Base-by-base conservation (phyloP, 2,888 invertebrate genomes). In the Eutolmus rufibarbis region DNA sequence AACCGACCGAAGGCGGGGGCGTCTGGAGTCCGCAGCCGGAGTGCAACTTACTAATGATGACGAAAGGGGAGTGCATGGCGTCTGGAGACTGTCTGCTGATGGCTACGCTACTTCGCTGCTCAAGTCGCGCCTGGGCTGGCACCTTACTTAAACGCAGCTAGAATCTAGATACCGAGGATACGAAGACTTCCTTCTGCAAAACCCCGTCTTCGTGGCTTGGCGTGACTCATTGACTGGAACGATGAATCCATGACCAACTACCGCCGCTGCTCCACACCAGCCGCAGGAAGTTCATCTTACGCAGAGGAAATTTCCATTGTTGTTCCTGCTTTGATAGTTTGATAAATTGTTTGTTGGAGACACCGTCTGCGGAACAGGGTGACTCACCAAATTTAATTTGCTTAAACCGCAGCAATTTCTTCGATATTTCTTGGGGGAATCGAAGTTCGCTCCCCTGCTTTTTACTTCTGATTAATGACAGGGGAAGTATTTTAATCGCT, bases 41-140 rank as follows among this genome's bases (percentile, higher is more conserved):
- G 78, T 78, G 43, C 78, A 78, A 46, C 46, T 79, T 78, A 78
- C 37, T 79, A 46, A 79, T 79, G 79, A 79, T 79, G 46, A 56
- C 43, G 79, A 79, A 31, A 51, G 31, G 51, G 28, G 66, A 23
- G 31, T 28, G 51, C 12, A 28, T n/a, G 28, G 31, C 51, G 79
- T 79, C 79, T 79, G 79, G 79, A 56, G 79, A 79, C 79, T 51
- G 79, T 79, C 79, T 79, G 51, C 28, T 79, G 28, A 79, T n/a
- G 79, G 79, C 43, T 79, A 51, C 79, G 23, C 66, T 51, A 19
- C 46, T 46, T 51, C 43, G 28, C 46, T 79, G 19, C 78, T 51
- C 31, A 79, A 79, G 79, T 51, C 31, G 23, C 46, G 79, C 79
- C 79, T 79, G 16, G 78, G 3, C 23, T 51, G 23, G 79, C 79